Evolutionary conservation across 2,888 invertebrate species (phyloP), one percentile per base, ranked within the genome.

Genomic region (Leucozona laternaria): DNA sequence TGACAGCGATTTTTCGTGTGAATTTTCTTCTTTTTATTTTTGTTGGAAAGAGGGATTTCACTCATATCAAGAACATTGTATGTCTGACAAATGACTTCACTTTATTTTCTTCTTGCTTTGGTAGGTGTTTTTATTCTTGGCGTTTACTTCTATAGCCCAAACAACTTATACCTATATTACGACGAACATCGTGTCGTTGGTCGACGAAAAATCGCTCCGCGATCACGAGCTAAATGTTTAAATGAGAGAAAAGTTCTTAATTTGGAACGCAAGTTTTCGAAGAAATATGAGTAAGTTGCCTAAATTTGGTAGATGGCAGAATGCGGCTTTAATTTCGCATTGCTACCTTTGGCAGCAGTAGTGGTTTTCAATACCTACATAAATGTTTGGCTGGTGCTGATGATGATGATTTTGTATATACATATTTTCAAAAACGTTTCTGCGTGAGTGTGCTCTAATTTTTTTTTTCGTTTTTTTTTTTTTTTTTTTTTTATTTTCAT

Each of bases 251-350:
- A 94, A 93, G 94, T 94, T 94, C 94, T 94, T 93, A 93, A 94
- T 94, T 94, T 94, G 94, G 94, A 90, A 89, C 90, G 93, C 93
- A 93, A 89, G 89, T 89, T 93, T 93, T 93, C 93, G 95, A 95
- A 95, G 95, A 95, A 95, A 95, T 94, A 93, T 94, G 95, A 95
- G 95, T 94, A 94, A 88, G 88, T 95, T 94, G 93, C 93, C 95
- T 94, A 93, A 94, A 95, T 95, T 94, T 93, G 95, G 95, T 92
- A 93, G 93, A 94, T 68, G 17, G 73, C 64, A 70, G 73, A 82
- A 86, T 71, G 82, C 86, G 82, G 86, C 86, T 86, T 78, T 86
- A 79, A 86, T 86, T 86, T 86, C 82, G 78, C 62, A 28, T 55
- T 66, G 31, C 64, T 71, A 55, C 53, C 60, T 70, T 77, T 37